These are phyloP conservation scores for Pyrocoelia pectoralis DNA, from an alignment of 2,888 invertebrate species.

Conservation along the genomic window DNA sequence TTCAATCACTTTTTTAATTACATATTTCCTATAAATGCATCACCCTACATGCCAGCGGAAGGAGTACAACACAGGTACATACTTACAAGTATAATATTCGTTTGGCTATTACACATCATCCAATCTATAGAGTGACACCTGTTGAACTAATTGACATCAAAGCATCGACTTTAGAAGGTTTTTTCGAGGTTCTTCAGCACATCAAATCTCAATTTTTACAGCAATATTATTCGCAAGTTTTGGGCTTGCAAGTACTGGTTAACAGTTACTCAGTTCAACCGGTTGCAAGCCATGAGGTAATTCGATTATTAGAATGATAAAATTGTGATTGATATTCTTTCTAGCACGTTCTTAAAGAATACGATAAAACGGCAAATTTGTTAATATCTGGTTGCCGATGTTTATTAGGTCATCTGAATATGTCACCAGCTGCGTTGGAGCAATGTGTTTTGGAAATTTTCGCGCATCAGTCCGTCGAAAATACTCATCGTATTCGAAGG, in stretches of 20 bases:
- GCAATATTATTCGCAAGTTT: conserved; percentile 81
- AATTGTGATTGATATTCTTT: conserved; percentile 3
- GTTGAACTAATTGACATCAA: conserved; percentile 39
- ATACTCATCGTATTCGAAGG: conserved; percentile 50
- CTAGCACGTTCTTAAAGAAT: conserved; percentile 38
- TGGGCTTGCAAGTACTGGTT: conserved; percentile 80
- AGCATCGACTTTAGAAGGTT: conserved; percentile 16
- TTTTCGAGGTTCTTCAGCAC: conserved; percentile 66
- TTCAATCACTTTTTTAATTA: conserved; percentile 52
- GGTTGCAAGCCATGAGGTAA: conserved; percentile 49
- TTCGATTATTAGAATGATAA: no score
- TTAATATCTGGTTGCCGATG: conserved; percentile 54
- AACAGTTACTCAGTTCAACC: conserved; percentile 72
- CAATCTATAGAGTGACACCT: conserved; percentile 36
- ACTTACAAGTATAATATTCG: background rate
- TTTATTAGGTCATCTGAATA: conserved; percentile 60
- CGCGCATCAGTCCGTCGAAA: conserved; percentile 55
- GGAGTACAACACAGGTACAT: conserved; percentile 56
- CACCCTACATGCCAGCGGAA: conserved; percentile 59
- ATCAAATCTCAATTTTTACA: conserved; percentile 77
- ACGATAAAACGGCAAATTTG: conserved; percentile 35
- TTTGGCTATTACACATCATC: no score
- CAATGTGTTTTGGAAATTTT: conserved; percentile 56
- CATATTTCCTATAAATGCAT: conserved; percentile 56
- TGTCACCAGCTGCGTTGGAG: conserved; percentile 59